phyloP scores from a whole-genome alignment of 2,113 vertebrate genomes.

The Malurus melanocephalus region DNA sequence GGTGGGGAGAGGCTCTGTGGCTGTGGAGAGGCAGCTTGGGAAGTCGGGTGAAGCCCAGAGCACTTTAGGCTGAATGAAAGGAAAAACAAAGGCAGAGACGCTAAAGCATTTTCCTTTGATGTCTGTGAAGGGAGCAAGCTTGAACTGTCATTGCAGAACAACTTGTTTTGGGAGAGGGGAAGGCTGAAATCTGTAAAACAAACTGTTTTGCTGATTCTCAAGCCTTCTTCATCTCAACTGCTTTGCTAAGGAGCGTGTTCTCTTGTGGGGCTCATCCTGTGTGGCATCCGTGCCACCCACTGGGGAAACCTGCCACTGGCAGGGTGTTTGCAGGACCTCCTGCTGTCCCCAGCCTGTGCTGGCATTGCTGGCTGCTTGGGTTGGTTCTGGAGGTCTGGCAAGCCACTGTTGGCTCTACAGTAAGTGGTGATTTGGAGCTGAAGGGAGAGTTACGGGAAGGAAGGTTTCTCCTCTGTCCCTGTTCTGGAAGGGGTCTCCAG shows the following conservation, averaged over 20 bases:
- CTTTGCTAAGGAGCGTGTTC: not conserved
- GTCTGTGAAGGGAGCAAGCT: conserved; percentile 49
- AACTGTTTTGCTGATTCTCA: not conserved
- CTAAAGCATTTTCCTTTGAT: conserved; percentile 43
- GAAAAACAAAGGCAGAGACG: conserved; percentile 23
- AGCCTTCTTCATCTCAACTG: not conserved
- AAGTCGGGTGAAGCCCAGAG: not conserved
- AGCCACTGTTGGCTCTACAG: not conserved
- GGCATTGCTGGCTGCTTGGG: accelerated
- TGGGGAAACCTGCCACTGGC: not conserved
- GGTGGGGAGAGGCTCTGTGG: not conserved
- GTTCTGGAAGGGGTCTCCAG: not conserved
- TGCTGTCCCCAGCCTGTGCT: not conserved
- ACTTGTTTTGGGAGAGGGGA: conserved; percentile 33
- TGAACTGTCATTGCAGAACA: conserved; percentile 48
- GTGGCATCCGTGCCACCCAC: not conserved
- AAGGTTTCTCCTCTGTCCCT: not conserved
- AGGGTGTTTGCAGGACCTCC: not conserved
- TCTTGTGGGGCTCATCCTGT: not conserved
- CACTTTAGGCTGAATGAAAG: conserved; percentile 28
- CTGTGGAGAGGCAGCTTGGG: not conserved
- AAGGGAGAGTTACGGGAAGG: not conserved
- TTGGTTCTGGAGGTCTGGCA: not conserved
- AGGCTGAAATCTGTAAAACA: conserved; percentile 37
- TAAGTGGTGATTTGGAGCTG: not conserved